Conservation (phyloP, 1,140 invertebrate species). For the Microvelia longipes region DNA sequence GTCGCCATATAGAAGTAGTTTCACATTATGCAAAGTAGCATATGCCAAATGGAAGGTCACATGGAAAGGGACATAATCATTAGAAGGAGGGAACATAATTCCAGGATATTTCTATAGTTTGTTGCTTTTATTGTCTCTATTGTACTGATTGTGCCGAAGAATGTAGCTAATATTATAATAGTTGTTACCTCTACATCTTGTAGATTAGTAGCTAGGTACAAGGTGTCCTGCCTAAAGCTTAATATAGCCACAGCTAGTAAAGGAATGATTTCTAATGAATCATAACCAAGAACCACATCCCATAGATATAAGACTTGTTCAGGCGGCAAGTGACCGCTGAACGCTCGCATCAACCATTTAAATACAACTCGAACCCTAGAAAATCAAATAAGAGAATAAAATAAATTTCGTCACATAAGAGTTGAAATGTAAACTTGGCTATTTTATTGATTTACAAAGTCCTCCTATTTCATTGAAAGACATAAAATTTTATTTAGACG, state of each 20-base stretch:
- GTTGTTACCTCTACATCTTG: slow-evolving; percentile 57
- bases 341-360: slow-evolving; percentile 89
- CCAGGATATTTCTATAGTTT: too few relatives aligned
- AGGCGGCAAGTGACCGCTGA: slow-evolving; percentile 80
- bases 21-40: too few relatives aligned
- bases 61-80: too few relatives aligned
- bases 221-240: slow-evolving; percentile 78
- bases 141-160: too few relatives aligned
- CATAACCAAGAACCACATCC: slow-evolving; percentile 82
- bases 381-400: too few relatives aligned
- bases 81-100: too few relatives aligned
- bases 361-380: slow-evolving; percentile 78
- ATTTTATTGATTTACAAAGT: too few relatives aligned
- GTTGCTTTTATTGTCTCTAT: too few relatives aligned
- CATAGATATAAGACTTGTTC: slow-evolving; percentile 82
- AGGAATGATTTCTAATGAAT: slow-evolving; percentile 76
- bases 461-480: not conserved
- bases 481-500: slow-evolving; percentile 5
- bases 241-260: slow-evolving; percentile 75
- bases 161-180: not conserved
- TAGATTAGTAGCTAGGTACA: slow-evolving; percentile 62
- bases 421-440: too few relatives aligned
- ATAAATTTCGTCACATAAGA: too few relatives aligned
- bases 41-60: too few relatives aligned
- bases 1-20: too few relatives aligned